These are phyloP conservation scores for Poeciliopsis gracilis DNA, from an alignment of 2,797 vertebrate species.

Conservation along the genomic window DNA sequence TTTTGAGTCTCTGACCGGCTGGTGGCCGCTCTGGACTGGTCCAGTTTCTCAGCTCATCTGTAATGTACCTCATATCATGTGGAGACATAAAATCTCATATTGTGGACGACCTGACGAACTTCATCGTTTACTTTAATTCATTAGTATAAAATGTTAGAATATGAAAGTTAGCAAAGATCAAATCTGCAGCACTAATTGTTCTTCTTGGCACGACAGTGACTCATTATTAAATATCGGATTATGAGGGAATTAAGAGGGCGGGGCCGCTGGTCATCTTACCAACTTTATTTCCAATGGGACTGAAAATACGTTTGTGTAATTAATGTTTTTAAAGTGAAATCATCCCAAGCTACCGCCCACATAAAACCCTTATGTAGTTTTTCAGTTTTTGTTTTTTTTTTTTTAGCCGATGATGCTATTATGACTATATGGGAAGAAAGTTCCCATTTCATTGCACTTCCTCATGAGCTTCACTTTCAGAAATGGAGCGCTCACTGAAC, in stretches of 20 bases:
- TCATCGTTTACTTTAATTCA: neutral
- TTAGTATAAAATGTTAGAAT: neutral
- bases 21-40: neutral
- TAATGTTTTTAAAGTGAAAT: neutral
- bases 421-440: neutral
- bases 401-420: neutral
- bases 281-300: neutral
- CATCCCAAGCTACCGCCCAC: neutral
- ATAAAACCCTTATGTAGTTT: neutral
- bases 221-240: neutral
- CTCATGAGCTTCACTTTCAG: neutral
- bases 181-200: neutral
- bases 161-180: neutral
- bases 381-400: too few species aligned
- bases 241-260: neutral
- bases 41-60: neutral
- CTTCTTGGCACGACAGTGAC: neutral
- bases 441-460: neutral
- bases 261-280: too few species aligned
- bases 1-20: neutral
- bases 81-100: neutral
- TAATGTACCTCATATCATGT: neutral
- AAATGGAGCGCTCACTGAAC: neutral
- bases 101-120: neutral
- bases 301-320: neutral